Evolutionary conservation across 2,797 vertebrate species (phyloP).

Genomic region (Glossophaga mutica): DNA sequence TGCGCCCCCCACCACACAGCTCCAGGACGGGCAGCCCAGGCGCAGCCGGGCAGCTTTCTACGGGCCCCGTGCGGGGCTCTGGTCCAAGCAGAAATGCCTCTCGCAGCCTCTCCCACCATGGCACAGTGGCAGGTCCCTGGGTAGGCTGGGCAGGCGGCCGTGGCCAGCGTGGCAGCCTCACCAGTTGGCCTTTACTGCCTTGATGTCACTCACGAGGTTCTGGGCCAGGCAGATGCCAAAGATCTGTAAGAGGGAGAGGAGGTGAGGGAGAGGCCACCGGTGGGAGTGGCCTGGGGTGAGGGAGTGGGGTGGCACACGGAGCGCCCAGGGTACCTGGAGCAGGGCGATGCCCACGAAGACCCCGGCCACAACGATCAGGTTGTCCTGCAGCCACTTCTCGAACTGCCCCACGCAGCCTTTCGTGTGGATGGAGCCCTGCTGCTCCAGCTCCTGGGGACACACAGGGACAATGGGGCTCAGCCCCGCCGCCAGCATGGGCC

Average conservation of each 20-base stretch:
- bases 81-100: not conserved
- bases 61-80: not conserved
- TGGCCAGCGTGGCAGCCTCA: constrained; percentile 78
- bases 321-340: constrained; percentile 85
- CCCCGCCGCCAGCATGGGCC: not conserved
- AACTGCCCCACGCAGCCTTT: constrained; percentile 95
- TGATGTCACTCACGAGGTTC: constrained; percentile 92
- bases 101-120: not conserved
- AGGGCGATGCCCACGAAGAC: constrained; percentile 92
- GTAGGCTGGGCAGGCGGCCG: not conserved
- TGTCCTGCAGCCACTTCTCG: constrained; percentile 95
- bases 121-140: not conserved
- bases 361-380: constrained; percentile 91
- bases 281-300: fast-evolving
- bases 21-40: not conserved
- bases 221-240: constrained; percentile 95
- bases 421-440: constrained; percentile 90
- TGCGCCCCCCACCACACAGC: not conserved
- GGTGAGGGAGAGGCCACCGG: not conserved
- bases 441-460: constrained; percentile 84
- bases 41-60: not conserved
- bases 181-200: constrained; percentile 94
- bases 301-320: fast-evolving
- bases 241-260: constrained; percentile 82
- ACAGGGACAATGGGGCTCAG: not conserved